phyloP scores from a whole-genome alignment of 2,888 invertebrate genomes.

The Pyralis farinalis region DNA sequence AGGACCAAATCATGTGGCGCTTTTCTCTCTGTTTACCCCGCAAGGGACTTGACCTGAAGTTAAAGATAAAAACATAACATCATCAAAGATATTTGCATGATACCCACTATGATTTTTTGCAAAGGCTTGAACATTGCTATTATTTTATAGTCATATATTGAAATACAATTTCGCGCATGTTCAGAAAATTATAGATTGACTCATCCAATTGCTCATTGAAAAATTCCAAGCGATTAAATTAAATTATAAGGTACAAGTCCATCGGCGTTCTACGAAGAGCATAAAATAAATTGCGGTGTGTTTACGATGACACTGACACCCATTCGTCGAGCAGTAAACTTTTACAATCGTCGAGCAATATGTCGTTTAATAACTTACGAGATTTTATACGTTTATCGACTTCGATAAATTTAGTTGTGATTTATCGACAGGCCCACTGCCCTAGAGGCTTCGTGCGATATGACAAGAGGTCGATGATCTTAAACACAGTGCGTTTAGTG shows the following conservation, averaged over 20 bases:
- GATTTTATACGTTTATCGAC: not conserved
- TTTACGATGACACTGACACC: constrained; percentile 1
- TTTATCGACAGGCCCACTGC: constrained; percentile 28
- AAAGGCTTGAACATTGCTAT: too few relatives aligned
- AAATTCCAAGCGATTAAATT: not conserved
- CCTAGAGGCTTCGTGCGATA: constrained; percentile 53
- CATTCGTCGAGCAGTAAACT: not conserved
- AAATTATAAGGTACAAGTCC: not conserved
- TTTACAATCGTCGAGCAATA: not conserved
- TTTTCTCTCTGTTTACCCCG: too few relatives aligned
- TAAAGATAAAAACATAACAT: too few relatives aligned
- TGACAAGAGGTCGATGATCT: constrained; percentile 55
- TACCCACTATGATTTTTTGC: too few relatives aligned
- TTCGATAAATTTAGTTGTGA: constrained; percentile 6
- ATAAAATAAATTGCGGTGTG: not conserved
- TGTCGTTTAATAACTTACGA: not conserved
- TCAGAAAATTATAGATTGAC: not conserved
- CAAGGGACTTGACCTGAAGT: too few relatives aligned
- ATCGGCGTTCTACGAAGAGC: not conserved
- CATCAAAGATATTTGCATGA: too few relatives aligned
- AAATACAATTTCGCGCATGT: not conserved
- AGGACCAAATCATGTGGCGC: too few relatives aligned
- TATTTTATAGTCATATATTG: too few relatives aligned
- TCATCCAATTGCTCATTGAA: not conserved
- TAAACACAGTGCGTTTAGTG: constrained; percentile 37